Base-by-base conservation (phyloP, 1,140 invertebrate species). In the Caenorhabditis briggsae region DNA sequence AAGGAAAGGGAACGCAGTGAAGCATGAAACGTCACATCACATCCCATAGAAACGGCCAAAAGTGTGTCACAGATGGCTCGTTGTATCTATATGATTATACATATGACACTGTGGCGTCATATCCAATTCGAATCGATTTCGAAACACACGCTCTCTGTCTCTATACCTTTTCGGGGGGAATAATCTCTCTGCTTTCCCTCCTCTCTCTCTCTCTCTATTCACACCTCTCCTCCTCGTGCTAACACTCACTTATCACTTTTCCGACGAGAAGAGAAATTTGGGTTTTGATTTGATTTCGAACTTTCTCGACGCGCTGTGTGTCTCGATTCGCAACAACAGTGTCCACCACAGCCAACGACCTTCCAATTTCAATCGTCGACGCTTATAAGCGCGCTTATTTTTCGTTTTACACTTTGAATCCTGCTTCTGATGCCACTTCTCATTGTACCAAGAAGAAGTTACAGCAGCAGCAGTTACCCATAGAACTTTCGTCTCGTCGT, bases 1-100 rank as follows among this genome's bases (percentile, higher is more conserved):
- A 8, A 20, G 56, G n/a, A 58, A 58, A 58, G 56, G 25, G 61
- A 64, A 70, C 65, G 65, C 65, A 70, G 18, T 70, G 65, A 70
- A 70, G 65, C 65, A 70, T 70, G 43, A 16, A 70, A 70, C 65
- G 46, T 70, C 41, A 16, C 23, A 33, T 33, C 33, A 33, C 33
- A 33, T 33, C 33, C 33, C 33, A 33, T 33, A 33, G 33, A 33
- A 33, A 33, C 33, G 33, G 33, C 33, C 33, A 33, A 33, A 33
- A 70, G 46, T 25, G 41, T 46, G 41, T 46, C 41, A 18, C 65
- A 7, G 6, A n/a, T 20, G 41, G 65, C n/a, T 25, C n/a, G 5
- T 25, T 9, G 7, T n/a, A n/a, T 58, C 7, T 12, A 53, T 53
- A 12, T 53, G 50, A 53, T 53, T 53, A 53, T 53, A 53, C 50